Conservation (phyloP, 1,140 invertebrate genomes). For the Cherax destructor region DNA sequence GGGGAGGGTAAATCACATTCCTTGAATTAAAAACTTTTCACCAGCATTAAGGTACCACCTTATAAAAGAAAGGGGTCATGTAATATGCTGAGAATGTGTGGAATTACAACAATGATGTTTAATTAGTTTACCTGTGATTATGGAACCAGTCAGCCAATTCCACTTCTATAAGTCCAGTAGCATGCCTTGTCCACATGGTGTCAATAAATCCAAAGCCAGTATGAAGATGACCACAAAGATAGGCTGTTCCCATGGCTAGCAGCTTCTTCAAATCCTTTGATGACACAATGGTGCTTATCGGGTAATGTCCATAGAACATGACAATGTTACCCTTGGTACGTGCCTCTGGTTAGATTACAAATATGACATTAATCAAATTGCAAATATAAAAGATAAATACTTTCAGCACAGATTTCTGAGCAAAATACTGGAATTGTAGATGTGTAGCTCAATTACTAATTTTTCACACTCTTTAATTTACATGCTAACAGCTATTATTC, state of each 20-base stretch:
- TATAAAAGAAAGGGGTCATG: too few species aligned
- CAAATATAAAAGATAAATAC: too few species aligned
- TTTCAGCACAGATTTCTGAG: too few species aligned
- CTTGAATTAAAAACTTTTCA: too few species aligned
- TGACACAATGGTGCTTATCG: conserved; percentile 50
- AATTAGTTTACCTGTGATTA: conserved; percentile 33
- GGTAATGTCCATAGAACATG: conserved; percentile 57
- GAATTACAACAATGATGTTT: too few species aligned
- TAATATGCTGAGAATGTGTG: too few species aligned
- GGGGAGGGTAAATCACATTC: too few species aligned
- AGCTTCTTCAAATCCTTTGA: conserved; percentile 27
- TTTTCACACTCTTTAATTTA: too few species aligned
- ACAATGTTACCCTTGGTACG: conserved; percentile 38
- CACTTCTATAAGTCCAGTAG: conserved; percentile 46
- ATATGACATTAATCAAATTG: neutral
- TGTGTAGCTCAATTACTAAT: too few species aligned
- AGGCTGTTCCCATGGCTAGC: conserved; percentile 34
- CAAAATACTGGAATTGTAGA: too few species aligned
- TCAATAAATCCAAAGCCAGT: conserved; percentile 44
- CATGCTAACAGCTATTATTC: too few species aligned
- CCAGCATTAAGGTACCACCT: too few species aligned
- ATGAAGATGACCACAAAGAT: conserved; percentile 58
- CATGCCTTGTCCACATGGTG: conserved; percentile 54
- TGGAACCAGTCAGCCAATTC: conserved; percentile 58
- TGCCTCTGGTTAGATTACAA: conserved; percentile 28